Evolutionary conservation across 1,140 invertebrate genomes (phyloP).

Genomic region (Anastatus disparis): DNA sequence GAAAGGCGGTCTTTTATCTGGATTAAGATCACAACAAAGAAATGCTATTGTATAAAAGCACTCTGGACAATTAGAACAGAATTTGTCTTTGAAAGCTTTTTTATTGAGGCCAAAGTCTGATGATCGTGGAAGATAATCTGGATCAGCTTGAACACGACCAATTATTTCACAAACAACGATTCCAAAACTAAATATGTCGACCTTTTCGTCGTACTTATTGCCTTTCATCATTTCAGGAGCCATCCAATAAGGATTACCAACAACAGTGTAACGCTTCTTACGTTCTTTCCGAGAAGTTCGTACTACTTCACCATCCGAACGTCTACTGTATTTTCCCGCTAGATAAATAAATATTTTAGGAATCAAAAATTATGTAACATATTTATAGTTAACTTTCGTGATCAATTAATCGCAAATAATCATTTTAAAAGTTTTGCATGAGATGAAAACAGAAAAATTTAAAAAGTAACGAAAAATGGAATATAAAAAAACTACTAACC

Average conservation of each 20-base stretch:
- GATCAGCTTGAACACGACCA: conserved; percentile 91
- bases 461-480: too few species aligned
- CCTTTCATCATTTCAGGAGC: conserved; percentile 98
- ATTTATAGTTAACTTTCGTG: too few species aligned
- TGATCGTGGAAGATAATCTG: conserved; percentile 88
- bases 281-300: conserved; percentile 68
- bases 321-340: conserved; percentile 56
- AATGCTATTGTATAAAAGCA: conserved; percentile 89
- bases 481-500: conserved; percentile 18
- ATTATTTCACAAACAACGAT: conserved; percentile 97
- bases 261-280: conserved; percentile 81
- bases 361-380: too few species aligned
- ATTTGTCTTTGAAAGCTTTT: conserved; percentile 86
- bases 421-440: background rate
- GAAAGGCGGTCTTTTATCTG: conserved; percentile 87
- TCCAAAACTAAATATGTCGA: conserved; percentile 97
- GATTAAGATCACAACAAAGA: conserved; percentile 88
- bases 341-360: background rate
- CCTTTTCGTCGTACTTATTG: conserved; percentile 95
- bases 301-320: conserved; percentile 54
- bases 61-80: conserved; percentile 88
- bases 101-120: conserved; percentile 93
- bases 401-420: background rate
- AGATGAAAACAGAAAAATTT: background rate
- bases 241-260: conserved; percentile 98